Evolutionary conservation across 2,888 invertebrate species (phyloP).

Genomic region (Drosophila infuscata): DNA sequence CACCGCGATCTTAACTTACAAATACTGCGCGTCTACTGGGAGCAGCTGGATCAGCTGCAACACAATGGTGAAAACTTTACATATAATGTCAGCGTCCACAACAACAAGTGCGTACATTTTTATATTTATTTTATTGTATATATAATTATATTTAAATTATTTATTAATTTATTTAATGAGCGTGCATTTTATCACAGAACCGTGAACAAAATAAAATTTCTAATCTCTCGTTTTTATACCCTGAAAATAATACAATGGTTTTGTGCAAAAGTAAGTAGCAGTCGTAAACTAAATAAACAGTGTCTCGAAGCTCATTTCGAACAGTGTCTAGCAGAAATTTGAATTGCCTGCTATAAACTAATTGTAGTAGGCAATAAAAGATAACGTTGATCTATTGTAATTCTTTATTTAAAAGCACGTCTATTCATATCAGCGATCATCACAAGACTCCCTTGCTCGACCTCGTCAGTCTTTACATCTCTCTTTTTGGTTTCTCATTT

Average conservation of each 20-base stretch:
- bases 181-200: neutral
- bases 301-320: too few species aligned
- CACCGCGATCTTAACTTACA: slow-evolving; percentile 86
- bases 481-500: too few species aligned
- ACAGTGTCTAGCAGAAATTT: too few species aligned
- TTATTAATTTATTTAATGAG: neutral
- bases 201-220: neutral
- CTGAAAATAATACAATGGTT: neutral
- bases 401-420: too few species aligned
- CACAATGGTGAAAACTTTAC: slow-evolving; percentile 91
- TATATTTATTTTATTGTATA: neutral
- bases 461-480: too few species aligned
- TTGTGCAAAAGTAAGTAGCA: neutral
- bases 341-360: too few species aligned
- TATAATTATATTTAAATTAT: neutral
- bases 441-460: too few species aligned
- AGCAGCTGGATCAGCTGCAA: slow-evolving; percentile 88
- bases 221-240: neutral
- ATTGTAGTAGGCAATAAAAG: too few species aligned
- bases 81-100: slow-evolving; percentile 86
- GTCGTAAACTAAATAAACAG: neutral
- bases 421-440: too few species aligned
- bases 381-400: too few species aligned
- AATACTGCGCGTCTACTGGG: slow-evolving; percentile 91
- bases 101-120: slow-evolving; percentile 53